Evolutionary conservation across 2,797 vertebrate species (phyloP), one percentile per base, ranked within the genome.

Genomic region (Ceyx erithaca): DNA sequence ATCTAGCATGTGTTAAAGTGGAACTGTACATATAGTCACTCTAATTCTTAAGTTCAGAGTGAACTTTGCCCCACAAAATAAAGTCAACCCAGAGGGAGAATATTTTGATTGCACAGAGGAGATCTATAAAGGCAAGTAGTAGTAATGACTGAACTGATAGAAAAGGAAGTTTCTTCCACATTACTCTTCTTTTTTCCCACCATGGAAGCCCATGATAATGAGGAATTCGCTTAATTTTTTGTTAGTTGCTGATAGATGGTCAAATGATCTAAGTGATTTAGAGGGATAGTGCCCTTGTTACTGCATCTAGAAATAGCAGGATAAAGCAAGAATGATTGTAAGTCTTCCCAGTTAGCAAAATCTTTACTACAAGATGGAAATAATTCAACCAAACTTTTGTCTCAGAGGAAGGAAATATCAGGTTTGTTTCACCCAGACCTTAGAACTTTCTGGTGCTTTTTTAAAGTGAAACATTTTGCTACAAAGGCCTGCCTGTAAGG

Each of bases 201-300:
- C 4, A 7, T n/a, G n/a, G 48, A 68, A 89, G 40, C 33, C 8
- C 0, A 1, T 37, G 48, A 35, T 30, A 58, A 13, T 43, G n/a
- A 76, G 19, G 12, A 62, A 59, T 80, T 80, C 80, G 17, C 51
- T 67, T 85, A 51, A 12, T 16, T 63, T 10, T 52, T 51, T 58
- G 3, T 64, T 73, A 28, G 4, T 20, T 73, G 41, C 26, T 70
- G 57, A 45, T 31, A 87, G 21, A 6, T 31, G 22, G 31, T 66
- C 37, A 81, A 26, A 30, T 31, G 40, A 19, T 48, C 31, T 26
- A 0, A 43, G 31, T 31, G 49, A 49, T 30, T 31, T 62, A 45
- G 13, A 66, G 31, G 20, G 63, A 43, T 1, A 3, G 7, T 62
- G 51, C 23, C 51, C 20, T 66, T 0, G 0, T 76, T 59, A 6